phyloP scores from a whole-genome alignment of 2,113 vertebrate species.

The Gallinago jamesoni region DNA sequence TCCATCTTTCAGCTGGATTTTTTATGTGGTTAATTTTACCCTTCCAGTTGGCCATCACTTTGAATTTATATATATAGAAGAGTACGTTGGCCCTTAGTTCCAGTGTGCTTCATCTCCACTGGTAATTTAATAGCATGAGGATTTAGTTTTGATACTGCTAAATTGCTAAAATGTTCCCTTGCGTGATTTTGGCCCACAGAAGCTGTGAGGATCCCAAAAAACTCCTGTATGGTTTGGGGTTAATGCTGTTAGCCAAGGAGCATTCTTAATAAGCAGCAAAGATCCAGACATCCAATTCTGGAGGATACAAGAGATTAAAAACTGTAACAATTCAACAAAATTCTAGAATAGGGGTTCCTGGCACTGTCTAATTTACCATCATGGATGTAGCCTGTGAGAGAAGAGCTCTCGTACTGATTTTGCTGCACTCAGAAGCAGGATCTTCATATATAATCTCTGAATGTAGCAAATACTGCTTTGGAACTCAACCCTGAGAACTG shows the following conservation, averaged over 20 bases:
- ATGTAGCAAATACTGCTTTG: neutral
- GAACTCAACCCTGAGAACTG: neutral
- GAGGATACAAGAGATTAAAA: neutral
- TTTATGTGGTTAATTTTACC: neutral
- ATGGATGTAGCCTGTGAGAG: fast-evolving
- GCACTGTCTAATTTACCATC: neutral
- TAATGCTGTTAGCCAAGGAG: neutral
- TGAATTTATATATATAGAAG: neutral
- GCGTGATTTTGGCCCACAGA: neutral
- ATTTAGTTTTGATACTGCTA: neutral
- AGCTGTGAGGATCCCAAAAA: neutral
- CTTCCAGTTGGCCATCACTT: neutral
- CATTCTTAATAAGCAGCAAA: neutral
- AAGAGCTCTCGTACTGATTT: neutral
- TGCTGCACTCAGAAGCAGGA: too few relatives aligned
- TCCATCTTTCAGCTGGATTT: neutral
- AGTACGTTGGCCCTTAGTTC: neutral
- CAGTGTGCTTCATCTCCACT: neutral
- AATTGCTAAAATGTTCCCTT: neutral
- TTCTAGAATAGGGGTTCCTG: neutral
- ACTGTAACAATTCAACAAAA: neutral
- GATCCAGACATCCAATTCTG: neutral
- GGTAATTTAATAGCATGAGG: neutral
- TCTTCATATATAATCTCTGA: neutral
- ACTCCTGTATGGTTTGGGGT: neutral